phyloP scores from a whole-genome alignment of 2,797 vertebrate species.

The Notolabrus celidotus region DNA sequence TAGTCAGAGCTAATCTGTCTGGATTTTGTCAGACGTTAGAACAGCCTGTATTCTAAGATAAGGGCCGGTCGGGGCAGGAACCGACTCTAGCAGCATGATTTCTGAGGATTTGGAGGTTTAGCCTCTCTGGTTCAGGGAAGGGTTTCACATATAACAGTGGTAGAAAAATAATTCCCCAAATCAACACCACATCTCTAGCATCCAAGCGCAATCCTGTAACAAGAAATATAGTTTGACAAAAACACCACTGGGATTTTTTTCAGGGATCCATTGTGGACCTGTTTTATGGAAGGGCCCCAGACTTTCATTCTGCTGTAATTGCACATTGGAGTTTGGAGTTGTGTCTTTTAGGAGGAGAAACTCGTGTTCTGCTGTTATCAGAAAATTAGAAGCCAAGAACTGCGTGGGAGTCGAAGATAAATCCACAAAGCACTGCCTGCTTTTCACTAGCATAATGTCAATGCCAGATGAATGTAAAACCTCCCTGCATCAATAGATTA shows the following conservation, averaged over 20 bases:
- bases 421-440: slow-evolving; percentile 72
- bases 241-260: slow-evolving; percentile 19
- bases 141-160: slow-evolving; percentile 60
- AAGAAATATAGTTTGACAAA: slow-evolving; percentile 63
- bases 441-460: slow-evolving; percentile 79
- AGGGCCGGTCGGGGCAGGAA: slow-evolving; percentile 72
- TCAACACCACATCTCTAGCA: slow-evolving; percentile 64
- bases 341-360: slow-evolving; percentile 76
- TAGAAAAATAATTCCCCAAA: slow-evolving; percentile 68
- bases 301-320: slow-evolving; percentile 79
- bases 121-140: slow-evolving; percentile 56
- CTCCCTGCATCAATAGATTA: slow-evolving; percentile 79
- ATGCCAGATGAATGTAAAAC: slow-evolving; percentile 81
- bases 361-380: slow-evolving; percentile 84
- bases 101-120: slow-evolving; percentile 75
- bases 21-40: slow-evolving; percentile 78
- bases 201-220: slow-evolving; percentile 54
- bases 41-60: slow-evolving; percentile 84
- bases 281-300: slow-evolving; percentile 44
- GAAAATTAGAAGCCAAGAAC: slow-evolving; percentile 87
- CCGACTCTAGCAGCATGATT: slow-evolving; percentile 57
- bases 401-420: slow-evolving; percentile 83
- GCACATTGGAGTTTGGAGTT: slow-evolving; percentile 80
- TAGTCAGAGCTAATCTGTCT: slow-evolving; percentile 83
- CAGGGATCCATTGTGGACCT: slow-evolving; percentile 51